Conservation (phyloP, 30 jellyfish, hydroid and myxozoan species). For the Aurelia sp. region DNA sequence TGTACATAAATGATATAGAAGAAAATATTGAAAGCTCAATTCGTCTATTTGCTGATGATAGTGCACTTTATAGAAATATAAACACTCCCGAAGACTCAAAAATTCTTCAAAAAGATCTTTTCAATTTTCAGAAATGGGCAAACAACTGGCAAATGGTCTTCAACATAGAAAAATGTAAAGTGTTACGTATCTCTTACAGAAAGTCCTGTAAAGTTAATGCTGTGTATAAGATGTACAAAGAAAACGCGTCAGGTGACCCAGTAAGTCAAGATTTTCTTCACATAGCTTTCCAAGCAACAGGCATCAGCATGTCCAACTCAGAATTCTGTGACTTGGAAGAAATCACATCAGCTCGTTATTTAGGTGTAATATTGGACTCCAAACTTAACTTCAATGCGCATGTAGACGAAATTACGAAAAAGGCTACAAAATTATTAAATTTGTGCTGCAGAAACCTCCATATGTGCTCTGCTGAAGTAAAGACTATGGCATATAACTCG, state of each 20-base stretch:
- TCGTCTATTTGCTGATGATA: conserved; percentile 54
- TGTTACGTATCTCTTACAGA: conserved; percentile 23
- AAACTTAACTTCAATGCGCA: too few relatives aligned
- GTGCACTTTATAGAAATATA: conserved; percentile 31
- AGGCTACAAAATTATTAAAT: conserved; percentile 27
- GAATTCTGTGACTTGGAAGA: too few relatives aligned
- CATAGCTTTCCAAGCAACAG: conserved; percentile 18
- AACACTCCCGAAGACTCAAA: conserved; percentile 36
- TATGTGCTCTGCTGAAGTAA: conserved; percentile 58
- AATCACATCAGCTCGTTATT: too few relatives aligned
- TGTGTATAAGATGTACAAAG: conserved; percentile 27
- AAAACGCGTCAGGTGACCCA: conserved; percentile 53
- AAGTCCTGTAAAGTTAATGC: neutral
- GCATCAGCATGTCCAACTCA: neutral
- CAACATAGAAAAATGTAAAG: conserved; percentile 17
- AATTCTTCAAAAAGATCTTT: conserved; percentile 20
- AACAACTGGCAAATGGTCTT: conserved; percentile 20
- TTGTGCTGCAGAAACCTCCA: conserved; percentile 57
- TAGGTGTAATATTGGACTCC: too few relatives aligned
- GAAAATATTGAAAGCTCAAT: conserved; percentile 37
- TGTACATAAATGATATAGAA: conserved; percentile 32
- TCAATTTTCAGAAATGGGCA: conserved; percentile 43
- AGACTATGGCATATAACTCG: conserved; percentile 55
- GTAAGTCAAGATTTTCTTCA: conserved; percentile 27
- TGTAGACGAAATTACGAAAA: too few relatives aligned